Conservation (phyloP, 2,797 vertebrate genomes). For the Aselliscus stoliczkanus region DNA sequence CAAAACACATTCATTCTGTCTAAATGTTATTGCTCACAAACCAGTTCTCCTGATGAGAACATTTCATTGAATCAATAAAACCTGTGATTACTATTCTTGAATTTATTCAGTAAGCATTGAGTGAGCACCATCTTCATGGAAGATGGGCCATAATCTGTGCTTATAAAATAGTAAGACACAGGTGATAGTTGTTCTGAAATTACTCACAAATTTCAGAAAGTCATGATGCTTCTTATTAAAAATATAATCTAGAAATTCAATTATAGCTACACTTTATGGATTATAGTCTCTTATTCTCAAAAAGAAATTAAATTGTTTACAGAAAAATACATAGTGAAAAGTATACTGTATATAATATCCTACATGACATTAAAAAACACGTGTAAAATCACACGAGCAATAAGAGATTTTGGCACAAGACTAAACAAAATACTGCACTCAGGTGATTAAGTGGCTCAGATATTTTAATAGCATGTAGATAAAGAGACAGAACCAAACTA, state of each 20-base stretch:
- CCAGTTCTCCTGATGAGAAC: background rate
- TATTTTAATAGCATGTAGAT: background rate
- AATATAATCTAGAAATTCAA: background rate
- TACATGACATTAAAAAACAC: background rate
- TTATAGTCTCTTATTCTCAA: background rate
- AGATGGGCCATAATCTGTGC: background rate
- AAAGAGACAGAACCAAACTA: background rate
- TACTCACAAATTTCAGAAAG: background rate
- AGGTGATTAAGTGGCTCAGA: background rate
- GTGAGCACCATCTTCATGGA: background rate
- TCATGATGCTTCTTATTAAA: background rate
- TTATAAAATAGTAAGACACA: background rate
- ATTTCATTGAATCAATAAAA: background rate
- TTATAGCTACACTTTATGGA: background rate
- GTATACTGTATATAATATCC: background rate
- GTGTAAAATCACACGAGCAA: background rate
- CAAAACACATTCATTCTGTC: background rate
- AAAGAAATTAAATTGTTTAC: background rate
- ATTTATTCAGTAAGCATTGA: background rate
- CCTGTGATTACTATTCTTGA: background rate
- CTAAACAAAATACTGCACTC: background rate
- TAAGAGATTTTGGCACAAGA: background rate
- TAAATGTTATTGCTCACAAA: background rate
- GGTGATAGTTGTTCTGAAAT: background rate
- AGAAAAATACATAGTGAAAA: background rate